These are phyloP conservation scores for Tenthredo distinguenda DNA, from an alignment of 2,888 invertebrate genomes.

Conservation along the genomic window DNA sequence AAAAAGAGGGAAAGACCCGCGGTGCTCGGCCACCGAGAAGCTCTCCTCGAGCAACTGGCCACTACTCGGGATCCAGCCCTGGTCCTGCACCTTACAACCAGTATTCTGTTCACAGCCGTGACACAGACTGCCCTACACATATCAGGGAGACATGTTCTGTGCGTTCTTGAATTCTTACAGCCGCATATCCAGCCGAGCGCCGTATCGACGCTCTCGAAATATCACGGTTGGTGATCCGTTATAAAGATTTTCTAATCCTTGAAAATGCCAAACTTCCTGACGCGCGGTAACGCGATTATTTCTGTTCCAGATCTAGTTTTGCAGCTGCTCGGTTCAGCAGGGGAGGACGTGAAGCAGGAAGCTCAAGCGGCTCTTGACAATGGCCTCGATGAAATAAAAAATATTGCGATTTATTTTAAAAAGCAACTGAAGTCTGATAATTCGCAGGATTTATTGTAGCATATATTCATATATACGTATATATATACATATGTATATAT, in stretches of 20 bases:
- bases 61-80: conserved; percentile 88
- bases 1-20: conserved; percentile 92
- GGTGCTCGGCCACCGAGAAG: conserved; percentile 89
- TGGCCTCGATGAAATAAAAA: conserved; percentile 79
- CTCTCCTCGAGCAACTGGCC: conserved; percentile 88
- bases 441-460: conserved; percentile 59
- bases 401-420: conserved; percentile 80
- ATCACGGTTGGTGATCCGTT: conserved; percentile 84
- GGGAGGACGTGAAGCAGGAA: conserved; percentile 79
- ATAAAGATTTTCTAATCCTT: neutral
- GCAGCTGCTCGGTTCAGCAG: conserved; percentile 81
- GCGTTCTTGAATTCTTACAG: conserved; percentile 87
- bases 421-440: conserved; percentile 74
- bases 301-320: conserved; percentile 83
- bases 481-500: neutral
- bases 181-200: conserved; percentile 85
- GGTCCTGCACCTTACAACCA: conserved; percentile 87
- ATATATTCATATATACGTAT: neutral
- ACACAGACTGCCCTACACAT: conserved; percentile 93
- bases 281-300: conserved; percentile 53
- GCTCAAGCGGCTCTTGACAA: conserved; percentile 79
- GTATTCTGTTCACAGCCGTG: conserved; percentile 89
- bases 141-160: conserved; percentile 95
- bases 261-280: neutral
- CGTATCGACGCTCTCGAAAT: conserved; percentile 83